phyloP scores from a whole-genome alignment of 1,140 invertebrate species.

The Polyergus mexicanus region DNA sequence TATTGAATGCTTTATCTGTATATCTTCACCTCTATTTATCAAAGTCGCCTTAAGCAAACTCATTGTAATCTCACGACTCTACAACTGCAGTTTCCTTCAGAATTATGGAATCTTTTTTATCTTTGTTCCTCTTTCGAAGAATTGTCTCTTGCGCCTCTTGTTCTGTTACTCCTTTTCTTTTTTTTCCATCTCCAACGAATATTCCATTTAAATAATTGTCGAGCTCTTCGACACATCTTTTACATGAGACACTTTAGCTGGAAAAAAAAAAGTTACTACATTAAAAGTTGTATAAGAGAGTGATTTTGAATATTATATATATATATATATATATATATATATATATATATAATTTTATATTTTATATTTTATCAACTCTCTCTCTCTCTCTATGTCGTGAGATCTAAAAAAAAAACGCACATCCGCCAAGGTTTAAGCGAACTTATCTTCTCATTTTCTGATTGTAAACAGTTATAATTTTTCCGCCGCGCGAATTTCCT shows the following conservation, averaged over 20 bases:
- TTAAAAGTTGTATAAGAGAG: too few species aligned
- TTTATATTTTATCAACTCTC: not conserved
- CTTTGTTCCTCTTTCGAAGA: not conserved
- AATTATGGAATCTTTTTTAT: not conserved
- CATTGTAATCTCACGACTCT: not conserved
- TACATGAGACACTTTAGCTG: too few species aligned
- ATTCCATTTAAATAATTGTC: not conserved
- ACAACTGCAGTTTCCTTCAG: constrained; percentile 1
- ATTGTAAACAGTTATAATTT: constrained; percentile 8
- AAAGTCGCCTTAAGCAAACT: constrained; percentile 4
- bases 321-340: too few species aligned
- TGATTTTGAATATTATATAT: too few species aligned
- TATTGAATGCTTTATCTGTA: constrained; percentile 17
- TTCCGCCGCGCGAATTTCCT: not conserved
- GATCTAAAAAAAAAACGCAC: not conserved
- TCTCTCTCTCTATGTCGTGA: not conserved
- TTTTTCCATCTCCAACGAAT: not conserved
- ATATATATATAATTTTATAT: not conserved
- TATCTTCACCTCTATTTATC: constrained; percentile 2
- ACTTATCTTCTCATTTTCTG: not conserved
- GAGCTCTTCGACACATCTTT: not conserved
- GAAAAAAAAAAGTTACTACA: too few species aligned
- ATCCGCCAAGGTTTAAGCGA: not conserved
- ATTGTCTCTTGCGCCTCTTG: not conserved
- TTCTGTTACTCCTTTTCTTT: not conserved